A percentile compares a stretch with the other conserved stretches of the same genome.
Conservation (phyloP, 2,797 vertebrate species). For the Vipera ursinii region DNA sequence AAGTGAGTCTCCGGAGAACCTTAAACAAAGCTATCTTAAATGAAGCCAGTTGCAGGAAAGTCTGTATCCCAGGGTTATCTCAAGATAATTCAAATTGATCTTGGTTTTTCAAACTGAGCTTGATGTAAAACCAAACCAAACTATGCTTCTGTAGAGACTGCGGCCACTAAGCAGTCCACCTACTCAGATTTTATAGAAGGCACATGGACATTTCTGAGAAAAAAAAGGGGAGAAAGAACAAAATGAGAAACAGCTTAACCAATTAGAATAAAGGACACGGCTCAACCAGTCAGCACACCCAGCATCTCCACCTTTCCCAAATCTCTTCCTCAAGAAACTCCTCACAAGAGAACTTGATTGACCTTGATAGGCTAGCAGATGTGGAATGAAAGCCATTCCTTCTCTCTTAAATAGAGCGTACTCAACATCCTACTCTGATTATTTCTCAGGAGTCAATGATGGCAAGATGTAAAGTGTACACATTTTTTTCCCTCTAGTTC, state of each 20-base stretch:
- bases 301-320: not conserved
- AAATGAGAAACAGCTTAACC: not conserved
- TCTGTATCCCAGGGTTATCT: not conserved
- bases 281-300: not conserved
- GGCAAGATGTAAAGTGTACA: not conserved
- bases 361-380: slow-evolving; percentile 26
- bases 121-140: not conserved
- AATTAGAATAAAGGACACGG: not conserved
- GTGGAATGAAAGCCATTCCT: not conserved
- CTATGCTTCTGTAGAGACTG: not conserved
- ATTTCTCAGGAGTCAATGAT: not conserved
- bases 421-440: not conserved
- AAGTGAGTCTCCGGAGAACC: not conserved
- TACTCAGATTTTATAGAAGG: not conserved
- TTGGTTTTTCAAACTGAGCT: not conserved
- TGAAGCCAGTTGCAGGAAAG: not conserved
- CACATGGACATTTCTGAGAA: not conserved
- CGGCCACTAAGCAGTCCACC: not conserved
- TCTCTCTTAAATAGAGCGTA: not conserved
- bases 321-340: not conserved
- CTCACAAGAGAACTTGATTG: not conserved
- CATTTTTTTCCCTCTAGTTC: not conserved
- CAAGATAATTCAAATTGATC: not conserved
- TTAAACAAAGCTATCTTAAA: not conserved
- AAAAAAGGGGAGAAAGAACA: not conserved